A percentile compares a stretch with the other conserved stretches of the same genome.
Evolutionary conservation across 2,797 vertebrate genomes (phyloP).

Genomic region (Carapus acus): DNA sequence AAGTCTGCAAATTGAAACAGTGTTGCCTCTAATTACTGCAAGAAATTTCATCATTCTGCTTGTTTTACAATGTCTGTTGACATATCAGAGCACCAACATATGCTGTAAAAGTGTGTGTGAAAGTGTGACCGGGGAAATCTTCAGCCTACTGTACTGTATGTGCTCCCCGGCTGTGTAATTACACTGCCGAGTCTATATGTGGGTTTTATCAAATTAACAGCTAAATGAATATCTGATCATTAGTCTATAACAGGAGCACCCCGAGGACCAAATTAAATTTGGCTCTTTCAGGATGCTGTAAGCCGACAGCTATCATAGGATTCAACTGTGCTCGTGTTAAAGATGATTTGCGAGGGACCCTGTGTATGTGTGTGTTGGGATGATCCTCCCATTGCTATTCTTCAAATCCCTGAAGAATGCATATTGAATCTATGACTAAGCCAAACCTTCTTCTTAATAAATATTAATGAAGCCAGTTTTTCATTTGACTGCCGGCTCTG

Average conservation of each 20-base stretch:
- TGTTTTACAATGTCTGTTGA: too few relatives aligned
- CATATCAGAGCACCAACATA: too few relatives aligned
- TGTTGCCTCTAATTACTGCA: too few relatives aligned
- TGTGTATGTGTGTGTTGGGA: constrained; percentile 36
- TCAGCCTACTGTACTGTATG: too few relatives aligned
- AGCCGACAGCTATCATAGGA: constrained; percentile 34
- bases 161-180: constrained; percentile 51
- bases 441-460: constrained; percentile 38
- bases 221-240: constrained; percentile 66
- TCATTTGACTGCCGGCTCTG: constrained; percentile 17
- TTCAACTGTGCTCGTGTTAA: constrained; percentile 49
- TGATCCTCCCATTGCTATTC: constrained; percentile 49
- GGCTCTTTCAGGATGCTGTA: constrained; percentile 53
- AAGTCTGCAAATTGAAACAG: constrained; percentile 17
- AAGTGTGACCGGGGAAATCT: constrained; percentile 23
- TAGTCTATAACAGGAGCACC: constrained; percentile 50
- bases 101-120: too few relatives aligned
- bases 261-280: constrained; percentile 64
- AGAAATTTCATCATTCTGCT: too few relatives aligned
- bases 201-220: constrained; percentile 64
- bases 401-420: constrained; percentile 50
- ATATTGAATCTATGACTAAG: constrained; percentile 54
- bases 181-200: constrained; percentile 55
- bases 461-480: constrained; percentile 40
- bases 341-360: constrained; percentile 40